Percentiles rank a stretch among this genome's conserved stretches.
These are phyloP conservation scores for Ischnura elegans DNA, from an alignment of 2,888 invertebrate species.

Conservation along the genomic window DNA sequence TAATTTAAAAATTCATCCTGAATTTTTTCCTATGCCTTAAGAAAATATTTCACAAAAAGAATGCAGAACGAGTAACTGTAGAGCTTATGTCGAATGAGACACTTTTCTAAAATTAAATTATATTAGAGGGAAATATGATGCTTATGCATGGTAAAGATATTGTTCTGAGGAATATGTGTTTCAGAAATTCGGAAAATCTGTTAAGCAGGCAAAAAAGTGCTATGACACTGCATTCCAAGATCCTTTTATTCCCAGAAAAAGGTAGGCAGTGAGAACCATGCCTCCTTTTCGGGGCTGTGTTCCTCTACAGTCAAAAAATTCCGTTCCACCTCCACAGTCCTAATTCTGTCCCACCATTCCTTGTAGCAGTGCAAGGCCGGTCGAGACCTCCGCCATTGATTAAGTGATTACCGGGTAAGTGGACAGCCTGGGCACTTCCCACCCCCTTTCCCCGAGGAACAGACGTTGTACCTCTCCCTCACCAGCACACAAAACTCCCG, in stretches of 20 bases:
- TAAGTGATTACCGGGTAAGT: constrained; percentile 63
- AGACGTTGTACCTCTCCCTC: neutral
- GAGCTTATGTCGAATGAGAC: too few relatives aligned
- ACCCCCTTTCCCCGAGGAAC: neutral
- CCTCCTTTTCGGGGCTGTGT: neutral
- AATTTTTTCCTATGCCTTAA: too few relatives aligned
- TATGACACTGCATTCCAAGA: constrained; percentile 46
- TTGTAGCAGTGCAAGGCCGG: constrained; percentile 34
- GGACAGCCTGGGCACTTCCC: constrained; percentile 58
- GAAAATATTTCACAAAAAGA: too few relatives aligned
- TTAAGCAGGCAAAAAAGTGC: neutral
- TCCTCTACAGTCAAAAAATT: constrained; percentile 53
- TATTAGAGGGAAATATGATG: too few relatives aligned
- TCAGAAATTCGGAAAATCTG: neutral
- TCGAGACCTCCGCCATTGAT: constrained; percentile 59
- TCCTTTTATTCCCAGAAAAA: constrained; percentile 30
- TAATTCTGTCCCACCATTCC: constrained; percentile 42
- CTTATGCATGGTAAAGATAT: too few relatives aligned
- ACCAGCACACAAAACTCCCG: constrained; percentile 21
- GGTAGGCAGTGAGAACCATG: constrained; percentile 1
- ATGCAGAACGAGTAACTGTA: too few relatives aligned
- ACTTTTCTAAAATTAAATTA: too few relatives aligned
- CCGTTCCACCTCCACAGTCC: constrained; percentile 47
- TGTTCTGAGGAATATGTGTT: too few relatives aligned
- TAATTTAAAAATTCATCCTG: too few relatives aligned